Percentiles rank a stretch among this genome's conserved stretches.
phyloP scores from a whole-genome alignment of 2,888 invertebrate species.

The Petrophora chlorosata region DNA sequence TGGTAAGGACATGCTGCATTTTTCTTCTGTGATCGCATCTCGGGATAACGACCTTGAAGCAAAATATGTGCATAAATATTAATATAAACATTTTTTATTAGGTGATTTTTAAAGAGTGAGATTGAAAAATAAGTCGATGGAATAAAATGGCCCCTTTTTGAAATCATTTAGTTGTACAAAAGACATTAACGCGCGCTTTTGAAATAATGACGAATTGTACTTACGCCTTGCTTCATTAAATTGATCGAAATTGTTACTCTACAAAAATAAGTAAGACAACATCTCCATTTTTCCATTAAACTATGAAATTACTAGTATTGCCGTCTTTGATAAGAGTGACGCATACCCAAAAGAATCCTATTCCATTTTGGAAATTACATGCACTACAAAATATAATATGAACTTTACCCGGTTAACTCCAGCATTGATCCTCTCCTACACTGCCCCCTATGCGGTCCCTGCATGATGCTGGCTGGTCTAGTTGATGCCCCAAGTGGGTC shows the following conservation, averaged over 20 bases:
- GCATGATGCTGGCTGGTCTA: constrained; percentile 84
- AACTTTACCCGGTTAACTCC: constrained; percentile 88
- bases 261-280: no score
- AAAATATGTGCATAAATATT: neutral
- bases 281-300: no score
- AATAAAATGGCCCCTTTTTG: no score
- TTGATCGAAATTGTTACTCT: no score
- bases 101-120: no score
- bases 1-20: constrained; percentile 85
- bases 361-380: no score
- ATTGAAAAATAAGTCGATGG: no score
- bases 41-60: constrained; percentile 83
- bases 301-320: no score
- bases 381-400: neutral
- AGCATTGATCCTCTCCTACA: constrained; percentile 92
- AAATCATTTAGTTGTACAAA: constrained; percentile 2
- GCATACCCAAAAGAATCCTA: no score
- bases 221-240: no score
- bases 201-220: neutral
- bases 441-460: constrained; percentile 85
- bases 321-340: no score
- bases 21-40: constrained; percentile 89
- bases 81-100: neutral
- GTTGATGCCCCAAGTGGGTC: constrained; percentile 86
- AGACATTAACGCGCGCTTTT: constrained; percentile 6